These are phyloP conservation scores for Leptopterna dolabrata DNA, from an alignment of 2,888 invertebrate species.

Conservation along the genomic window DNA sequence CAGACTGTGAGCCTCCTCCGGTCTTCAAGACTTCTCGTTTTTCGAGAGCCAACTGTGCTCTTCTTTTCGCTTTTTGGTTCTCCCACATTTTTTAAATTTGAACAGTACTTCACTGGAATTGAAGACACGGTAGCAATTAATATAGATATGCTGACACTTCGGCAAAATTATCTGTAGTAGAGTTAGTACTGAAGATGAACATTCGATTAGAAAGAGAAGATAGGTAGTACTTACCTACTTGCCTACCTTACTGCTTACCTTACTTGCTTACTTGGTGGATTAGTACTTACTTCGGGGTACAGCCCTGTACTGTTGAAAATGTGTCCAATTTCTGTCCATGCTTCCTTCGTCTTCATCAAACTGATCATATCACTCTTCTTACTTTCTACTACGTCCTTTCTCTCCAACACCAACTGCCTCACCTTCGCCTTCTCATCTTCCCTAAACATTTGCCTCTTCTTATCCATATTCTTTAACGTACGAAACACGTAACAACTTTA, in stretches of 20 bases:
- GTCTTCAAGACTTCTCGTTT: background rate
- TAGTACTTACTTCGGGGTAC: background rate
- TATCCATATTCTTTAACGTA: background rate
- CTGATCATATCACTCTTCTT: background rate
- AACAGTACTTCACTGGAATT: background rate
- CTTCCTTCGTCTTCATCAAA: background rate
- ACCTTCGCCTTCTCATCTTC: background rate
- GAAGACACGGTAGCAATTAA: background rate
- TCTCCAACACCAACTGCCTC: background rate
- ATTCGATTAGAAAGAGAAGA: background rate
- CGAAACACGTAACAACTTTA: background rate
- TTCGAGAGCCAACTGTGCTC: background rate
- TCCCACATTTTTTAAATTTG: background rate
- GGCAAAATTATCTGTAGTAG: background rate
- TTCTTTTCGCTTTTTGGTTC: background rate
- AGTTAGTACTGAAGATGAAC: background rate
- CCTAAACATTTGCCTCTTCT: background rate
- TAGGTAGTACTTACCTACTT: too few species aligned
- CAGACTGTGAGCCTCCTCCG: background rate
- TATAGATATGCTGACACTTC: background rate
- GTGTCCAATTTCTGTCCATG: background rate
- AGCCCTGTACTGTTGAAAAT: background rate
- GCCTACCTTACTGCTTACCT: too few species aligned
- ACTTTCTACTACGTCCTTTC: background rate
- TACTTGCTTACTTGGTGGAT: too few species aligned